Evolutionary conservation across 1,140 invertebrate genomes (phyloP), one percentile per base, ranked within the genome.

Genomic region (Euwallacea similis): DNA sequence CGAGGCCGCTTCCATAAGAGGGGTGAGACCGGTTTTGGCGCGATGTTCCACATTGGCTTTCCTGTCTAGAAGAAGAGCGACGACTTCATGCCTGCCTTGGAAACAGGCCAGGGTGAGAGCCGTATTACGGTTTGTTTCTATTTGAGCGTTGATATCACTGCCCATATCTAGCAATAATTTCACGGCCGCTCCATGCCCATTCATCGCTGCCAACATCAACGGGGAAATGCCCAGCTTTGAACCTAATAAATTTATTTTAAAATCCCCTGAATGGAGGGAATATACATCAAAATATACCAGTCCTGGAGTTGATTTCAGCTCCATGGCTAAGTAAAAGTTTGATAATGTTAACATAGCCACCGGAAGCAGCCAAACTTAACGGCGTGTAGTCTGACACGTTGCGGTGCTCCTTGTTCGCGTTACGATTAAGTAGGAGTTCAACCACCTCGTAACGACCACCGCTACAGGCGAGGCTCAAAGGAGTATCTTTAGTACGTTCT

Each of bases 351-450:
- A 99, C 96, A 84, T 98, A 99, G 42, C 97, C 98, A 42, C 97
- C 97, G 42, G 96, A 98, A 21, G 97, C 97, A 55, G 98, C 98
- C 68, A 99, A 85, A 80, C 95, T 98, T 3, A 99, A 85, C 2
- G 98, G 98, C 0, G 98, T 99, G 80, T 99, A 99, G 83, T 99
- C 98, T 11, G 96, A 98, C 4, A 99, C 96, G 84, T 99, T 99
- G 53, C 98, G 88, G 84, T 99, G 98, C 83, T 99, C 98, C 82
- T 98, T 99, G 84, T 99, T 98, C 15, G 97, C 95, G 69, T 91
- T 90, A 56, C 93, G 85, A 77, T 87, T 89, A 1, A 99, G 84
- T 42, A 99, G 84, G n/a, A 98, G 84, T 77, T 98, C 97, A 2
- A 98, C 73, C 70, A 85, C 86, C 83, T 99, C 97, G 81, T 96